Evolutionary conservation across 2,113 vertebrate genomes (phyloP), one percentile per base, ranked within the genome.

Genomic region (Erinaceus europaeus): DNA sequence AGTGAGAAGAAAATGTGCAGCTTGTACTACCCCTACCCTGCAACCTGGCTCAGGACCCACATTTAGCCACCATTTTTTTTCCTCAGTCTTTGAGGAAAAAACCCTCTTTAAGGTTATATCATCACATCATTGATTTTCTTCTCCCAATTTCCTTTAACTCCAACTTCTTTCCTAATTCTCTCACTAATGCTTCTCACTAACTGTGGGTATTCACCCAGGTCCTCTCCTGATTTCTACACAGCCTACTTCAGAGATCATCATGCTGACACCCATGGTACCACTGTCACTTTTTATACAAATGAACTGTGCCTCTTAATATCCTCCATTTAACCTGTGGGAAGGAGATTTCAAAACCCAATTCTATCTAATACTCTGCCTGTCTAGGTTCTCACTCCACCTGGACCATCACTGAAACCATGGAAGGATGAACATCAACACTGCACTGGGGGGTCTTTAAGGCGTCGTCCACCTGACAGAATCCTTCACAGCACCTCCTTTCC

Each of bases 381-480:
- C 11, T 3, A 2, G 52, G 23, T 14, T 46, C 44, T 72, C 12
- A n/a, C n/a, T 21, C 14, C 6, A 9, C 44, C 44, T 25, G 17
- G 27, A n/a, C 11, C 50, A 27, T 29, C 17, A 5, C 2, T 48
- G 6, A 55, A n/a, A 27, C 5, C 62, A 17, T 9, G 17, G 1
- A 40, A n/a, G 67, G 79, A 55, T 25, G 3, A 27, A 48, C 2
- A n/a, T n/a, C 29, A 15, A 40, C 10, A 73, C 3, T 27, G n/a
- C 8, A 0, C 44, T 10, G 13, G 4, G 29, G 29, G 2, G n/a
- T 2, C 25, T 4, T 18, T 29, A 27, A 40, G 14, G 25, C n/a
- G 27, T n/a, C 50, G 18, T 62, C 23, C n/a, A 21, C 14, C 50
- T n/a, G 34, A 36, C 7, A 42, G 52, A 42, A 29, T 53, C 67